Conservation (phyloP, 1,140 invertebrate genomes). For the Trichomalopsis sarcophagae region DNA sequence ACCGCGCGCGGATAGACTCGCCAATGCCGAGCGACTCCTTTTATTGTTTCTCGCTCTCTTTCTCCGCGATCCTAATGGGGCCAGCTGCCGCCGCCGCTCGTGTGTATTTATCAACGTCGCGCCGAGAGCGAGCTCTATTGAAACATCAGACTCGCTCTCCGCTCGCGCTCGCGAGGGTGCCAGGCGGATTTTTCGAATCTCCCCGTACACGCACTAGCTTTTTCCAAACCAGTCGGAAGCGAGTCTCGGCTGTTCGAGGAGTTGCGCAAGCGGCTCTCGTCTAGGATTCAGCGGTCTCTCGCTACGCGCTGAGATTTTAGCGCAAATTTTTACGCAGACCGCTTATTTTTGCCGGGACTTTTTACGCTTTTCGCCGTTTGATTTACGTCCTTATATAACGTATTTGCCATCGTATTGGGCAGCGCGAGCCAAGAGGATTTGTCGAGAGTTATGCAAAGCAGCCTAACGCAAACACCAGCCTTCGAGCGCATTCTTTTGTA, state of each 20-base stretch:
- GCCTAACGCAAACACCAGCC: too few species aligned
- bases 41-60: background rate
- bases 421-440: background rate
- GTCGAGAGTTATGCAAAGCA: background rate
- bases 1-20: background rate
- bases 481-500: too few species aligned
- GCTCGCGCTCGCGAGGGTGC: too few species aligned
- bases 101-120: slow-evolving; percentile 25
- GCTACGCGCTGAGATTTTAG: background rate
- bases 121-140: background rate
- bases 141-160: background rate
- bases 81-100: background rate
- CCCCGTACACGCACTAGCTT: too few species aligned
- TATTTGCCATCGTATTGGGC: background rate
- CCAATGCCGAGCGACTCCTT: background rate
- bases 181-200: too few species aligned
- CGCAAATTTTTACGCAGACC: background rate
- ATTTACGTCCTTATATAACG: slow-evolving; percentile 5
- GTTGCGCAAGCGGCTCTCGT: too few species aligned
- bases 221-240: too few species aligned
- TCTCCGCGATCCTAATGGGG: background rate
- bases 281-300: too few species aligned
- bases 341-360: background rate
- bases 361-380: background rate
- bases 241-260: too few species aligned